A percentile compares a stretch with the other conserved stretches of the same genome.
These are phyloP conservation scores for Caenorhabditis drosophilae DNA, from an alignment of 2,888 invertebrate genomes.

Conservation along the genomic window DNA sequence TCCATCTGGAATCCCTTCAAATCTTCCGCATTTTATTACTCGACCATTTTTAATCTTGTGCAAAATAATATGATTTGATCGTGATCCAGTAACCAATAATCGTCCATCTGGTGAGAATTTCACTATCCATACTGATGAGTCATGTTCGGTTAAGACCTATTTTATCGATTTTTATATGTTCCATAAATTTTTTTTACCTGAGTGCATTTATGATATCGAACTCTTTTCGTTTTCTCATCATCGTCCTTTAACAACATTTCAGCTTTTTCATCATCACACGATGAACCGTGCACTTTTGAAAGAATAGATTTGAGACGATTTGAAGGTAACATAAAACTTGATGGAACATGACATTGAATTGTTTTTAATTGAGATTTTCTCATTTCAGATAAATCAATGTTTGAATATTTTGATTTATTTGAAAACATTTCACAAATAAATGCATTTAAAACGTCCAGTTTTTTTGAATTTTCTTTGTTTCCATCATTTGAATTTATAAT, in stretches of 20 bases:
- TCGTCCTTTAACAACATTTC: slow-evolving; percentile 14
- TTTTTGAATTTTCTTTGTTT: background rate
- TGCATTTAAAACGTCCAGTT: slow-evolving; percentile 9
- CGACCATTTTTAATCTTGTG: slow-evolving; percentile 8
- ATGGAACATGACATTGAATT: slow-evolving; percentile 26
- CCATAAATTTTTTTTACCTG: slow-evolving; percentile 7
- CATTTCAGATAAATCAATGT: background rate
- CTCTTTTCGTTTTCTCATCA: background rate
- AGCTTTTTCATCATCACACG: slow-evolving; percentile 21
- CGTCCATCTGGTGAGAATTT: slow-evolving; percentile 59
- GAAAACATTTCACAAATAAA: slow-evolving; percentile 19
- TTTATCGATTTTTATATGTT: too few relatives aligned
- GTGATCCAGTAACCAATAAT: slow-evolving; percentile 54
- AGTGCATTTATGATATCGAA: background rate
- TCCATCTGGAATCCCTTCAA: slow-evolving; percentile 7
- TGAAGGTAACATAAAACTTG: slow-evolving; percentile 36
- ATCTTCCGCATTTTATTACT: slow-evolving; percentile 6
- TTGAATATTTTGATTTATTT: background rate
- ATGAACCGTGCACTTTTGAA: slow-evolving; percentile 16
- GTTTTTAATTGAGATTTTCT: slow-evolving; percentile 17
- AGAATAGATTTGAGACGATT: slow-evolving; percentile 28
- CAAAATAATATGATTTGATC: slow-evolving; percentile 35
- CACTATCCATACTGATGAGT: slow-evolving; percentile 53
- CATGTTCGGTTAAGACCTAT: too few relatives aligned
- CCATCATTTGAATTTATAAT: slow-evolving; percentile 1